phyloP scores from a whole-genome alignment of 2,113 vertebrate genomes.

The Paraplagusia blochii region DNA sequence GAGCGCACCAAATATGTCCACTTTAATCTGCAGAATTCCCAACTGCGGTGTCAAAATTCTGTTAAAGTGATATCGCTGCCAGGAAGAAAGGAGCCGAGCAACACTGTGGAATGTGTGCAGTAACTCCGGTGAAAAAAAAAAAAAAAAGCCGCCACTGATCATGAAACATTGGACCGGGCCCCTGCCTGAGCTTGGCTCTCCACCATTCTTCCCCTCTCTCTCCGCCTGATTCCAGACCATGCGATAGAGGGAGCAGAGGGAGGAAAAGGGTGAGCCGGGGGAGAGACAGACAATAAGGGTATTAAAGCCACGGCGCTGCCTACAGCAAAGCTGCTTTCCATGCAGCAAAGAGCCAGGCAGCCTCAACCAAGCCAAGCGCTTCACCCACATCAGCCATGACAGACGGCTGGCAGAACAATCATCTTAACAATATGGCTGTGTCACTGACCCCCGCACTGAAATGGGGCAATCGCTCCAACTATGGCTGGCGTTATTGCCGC shows the following conservation, averaged over 20 bases:
- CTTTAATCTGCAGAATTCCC: slow-evolving; percentile 74
- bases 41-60: slow-evolving; percentile 73
- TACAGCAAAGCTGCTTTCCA: slow-evolving; percentile 79
- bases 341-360: slow-evolving; percentile 63
- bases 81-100: slow-evolving; percentile 67
- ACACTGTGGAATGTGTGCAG: slow-evolving; percentile 62
- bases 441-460: slow-evolving; percentile 73
- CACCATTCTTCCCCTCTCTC: slow-evolving; percentile 42
- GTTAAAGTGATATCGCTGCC: slow-evolving; percentile 66
- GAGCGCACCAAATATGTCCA: slow-evolving; percentile 70
- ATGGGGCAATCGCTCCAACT: slow-evolving; percentile 70
- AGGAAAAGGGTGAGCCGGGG: slow-evolving; percentile 65
- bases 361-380: slow-evolving; percentile 65
- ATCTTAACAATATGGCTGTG: slow-evolving; percentile 77
- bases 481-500: slow-evolving; percentile 52
- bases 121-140: slow-evolving; percentile 61
- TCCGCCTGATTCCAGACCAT: slow-evolving; percentile 59
- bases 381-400: slow-evolving; percentile 76
- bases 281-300: slow-evolving; percentile 77
- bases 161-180: slow-evolving; percentile 70
- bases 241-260: slow-evolving; percentile 61
- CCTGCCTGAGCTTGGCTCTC: slow-evolving; percentile 63
- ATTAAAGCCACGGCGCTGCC: slow-evolving; percentile 77
- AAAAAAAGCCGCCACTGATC: slow-evolving; percentile 68
- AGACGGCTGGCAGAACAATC: slow-evolving; percentile 79